Conservation (phyloP, 2,797 vertebrate species). For the Gymnothorax javanicus region DNA sequence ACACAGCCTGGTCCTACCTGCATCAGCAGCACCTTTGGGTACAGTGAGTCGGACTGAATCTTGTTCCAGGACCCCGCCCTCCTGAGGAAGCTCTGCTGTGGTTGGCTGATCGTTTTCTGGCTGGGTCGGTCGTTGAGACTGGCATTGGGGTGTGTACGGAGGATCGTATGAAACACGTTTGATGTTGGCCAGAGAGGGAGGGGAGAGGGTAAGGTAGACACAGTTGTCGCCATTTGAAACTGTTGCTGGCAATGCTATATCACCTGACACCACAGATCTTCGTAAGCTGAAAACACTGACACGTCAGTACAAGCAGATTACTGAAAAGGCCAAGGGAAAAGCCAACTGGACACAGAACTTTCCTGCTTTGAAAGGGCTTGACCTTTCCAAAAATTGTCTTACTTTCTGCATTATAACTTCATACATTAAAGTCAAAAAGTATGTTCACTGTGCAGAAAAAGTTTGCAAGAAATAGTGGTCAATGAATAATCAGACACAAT, state of each 20-base stretch:
- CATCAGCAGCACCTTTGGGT: conserved; percentile 49
- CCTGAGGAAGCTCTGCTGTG: conserved; percentile 53
- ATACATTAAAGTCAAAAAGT: no score
- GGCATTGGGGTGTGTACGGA: conserved; percentile 28
- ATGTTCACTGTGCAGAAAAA: no score
- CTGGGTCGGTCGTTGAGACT: conserved; percentile 50
- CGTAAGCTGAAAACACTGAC: background rate
- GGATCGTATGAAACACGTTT: conserved; percentile 32
- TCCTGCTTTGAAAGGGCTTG: background rate
- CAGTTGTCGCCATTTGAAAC: no score
- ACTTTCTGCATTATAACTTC: background rate
- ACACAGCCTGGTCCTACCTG: conserved; percentile 52
- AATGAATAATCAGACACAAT: no score
- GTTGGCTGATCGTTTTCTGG: conserved; percentile 37
- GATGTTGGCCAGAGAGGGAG: conserved; percentile 34
- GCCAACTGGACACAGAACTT: background rate
- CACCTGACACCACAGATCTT: background rate
- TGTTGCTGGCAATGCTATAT: background rate
- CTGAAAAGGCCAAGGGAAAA: no score
- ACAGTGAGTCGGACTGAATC: conserved; percentile 54
- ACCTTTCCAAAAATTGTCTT: background rate
- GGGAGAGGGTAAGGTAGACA: conserved; percentile 14
- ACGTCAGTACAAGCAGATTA: background rate
- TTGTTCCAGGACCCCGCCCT: conserved; percentile 49
- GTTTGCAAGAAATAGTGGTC: no score